These are phyloP conservation scores for Ameiurus melas DNA, from an alignment of 2,113 vertebrate species.

Conservation along the genomic window DNA sequence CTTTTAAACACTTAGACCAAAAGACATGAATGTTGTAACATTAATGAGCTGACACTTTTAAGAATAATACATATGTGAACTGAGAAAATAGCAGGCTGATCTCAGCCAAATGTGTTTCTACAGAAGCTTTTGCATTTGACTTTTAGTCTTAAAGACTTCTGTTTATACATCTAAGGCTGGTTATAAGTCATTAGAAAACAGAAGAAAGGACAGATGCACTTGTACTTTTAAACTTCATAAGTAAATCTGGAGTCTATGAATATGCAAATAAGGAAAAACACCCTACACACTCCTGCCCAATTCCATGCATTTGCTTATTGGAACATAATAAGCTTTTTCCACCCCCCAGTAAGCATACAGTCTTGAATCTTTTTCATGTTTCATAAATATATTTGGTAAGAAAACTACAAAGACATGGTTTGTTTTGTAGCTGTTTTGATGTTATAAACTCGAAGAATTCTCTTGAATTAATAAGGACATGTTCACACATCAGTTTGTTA, in stretches of 20 bases:
- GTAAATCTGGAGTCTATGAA: not conserved
- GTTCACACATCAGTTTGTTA: not conserved
- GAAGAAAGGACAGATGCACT: not conserved
- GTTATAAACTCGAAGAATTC: not conserved
- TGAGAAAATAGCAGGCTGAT: not conserved
- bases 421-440: not conserved
- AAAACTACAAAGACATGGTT: not conserved
- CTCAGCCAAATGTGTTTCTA: not conserved
- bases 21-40: not conserved
- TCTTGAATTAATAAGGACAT: not conserved
- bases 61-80: not conserved
- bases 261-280: slow-evolving; percentile 1
- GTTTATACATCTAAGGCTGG: not conserved
- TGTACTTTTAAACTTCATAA: not conserved
- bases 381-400: not conserved
- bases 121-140: slow-evolving; percentile 1
- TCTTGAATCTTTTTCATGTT: not conserved
- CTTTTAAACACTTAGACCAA: not conserved
- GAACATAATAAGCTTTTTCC: not conserved
- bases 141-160: not conserved
- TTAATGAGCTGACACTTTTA: not conserved
- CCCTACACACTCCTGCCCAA: not conserved
- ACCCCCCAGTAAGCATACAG: not conserved
- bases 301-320: not conserved
- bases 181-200: not conserved